A percentile compares a stretch with the other conserved stretches of the same genome.
Evolutionary conservation across 1,140 invertebrate genomes (phyloP).

Genomic region (Dendroctonus ponderosae): DNA sequence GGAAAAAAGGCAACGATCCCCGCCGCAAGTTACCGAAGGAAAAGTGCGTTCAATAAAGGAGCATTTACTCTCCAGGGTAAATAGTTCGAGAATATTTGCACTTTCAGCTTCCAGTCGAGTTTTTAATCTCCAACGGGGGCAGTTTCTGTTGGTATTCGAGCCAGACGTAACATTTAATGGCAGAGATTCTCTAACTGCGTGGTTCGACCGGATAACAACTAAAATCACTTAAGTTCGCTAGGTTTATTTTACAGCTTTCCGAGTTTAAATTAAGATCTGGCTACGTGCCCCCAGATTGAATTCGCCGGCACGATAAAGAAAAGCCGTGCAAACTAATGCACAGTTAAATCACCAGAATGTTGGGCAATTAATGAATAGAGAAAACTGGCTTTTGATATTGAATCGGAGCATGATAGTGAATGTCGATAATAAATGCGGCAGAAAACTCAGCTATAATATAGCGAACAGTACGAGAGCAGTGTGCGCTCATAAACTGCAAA

Average conservation of each 20-base stretch:
- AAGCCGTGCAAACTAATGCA: conserved; percentile 20
- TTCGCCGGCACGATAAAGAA: conserved; percentile 22
- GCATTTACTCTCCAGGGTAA: background rate
- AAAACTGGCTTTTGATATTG: conserved; percentile 1
- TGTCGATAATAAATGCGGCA: background rate
- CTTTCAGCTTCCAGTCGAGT: background rate
- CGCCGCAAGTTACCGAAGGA: background rate
- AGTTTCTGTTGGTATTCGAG: background rate
- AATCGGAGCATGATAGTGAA: background rate
- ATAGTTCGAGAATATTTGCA: background rate
- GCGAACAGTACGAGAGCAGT: too few species aligned
- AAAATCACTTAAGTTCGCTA: conserved; percentile 22
- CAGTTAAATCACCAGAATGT: conserved; percentile 26
- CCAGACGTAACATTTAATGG: background rate
- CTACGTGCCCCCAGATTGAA: conserved; percentile 24
- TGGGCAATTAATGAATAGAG: conserved; percentile 17
- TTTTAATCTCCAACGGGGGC: background rate
- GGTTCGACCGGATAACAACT: conserved; percentile 9
- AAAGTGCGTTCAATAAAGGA: background rate
- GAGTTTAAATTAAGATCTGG: conserved; percentile 25
- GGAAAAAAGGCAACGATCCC: background rate
- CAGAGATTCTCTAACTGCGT: conserved; percentile 1
- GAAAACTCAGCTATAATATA: too few species aligned
- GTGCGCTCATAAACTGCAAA: too few species aligned
- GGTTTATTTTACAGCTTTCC: conserved; percentile 28